These are phyloP conservation scores for Cirrhinus molitorella DNA, from an alignment of 2,797 vertebrate species.

Conservation along the genomic window DNA sequence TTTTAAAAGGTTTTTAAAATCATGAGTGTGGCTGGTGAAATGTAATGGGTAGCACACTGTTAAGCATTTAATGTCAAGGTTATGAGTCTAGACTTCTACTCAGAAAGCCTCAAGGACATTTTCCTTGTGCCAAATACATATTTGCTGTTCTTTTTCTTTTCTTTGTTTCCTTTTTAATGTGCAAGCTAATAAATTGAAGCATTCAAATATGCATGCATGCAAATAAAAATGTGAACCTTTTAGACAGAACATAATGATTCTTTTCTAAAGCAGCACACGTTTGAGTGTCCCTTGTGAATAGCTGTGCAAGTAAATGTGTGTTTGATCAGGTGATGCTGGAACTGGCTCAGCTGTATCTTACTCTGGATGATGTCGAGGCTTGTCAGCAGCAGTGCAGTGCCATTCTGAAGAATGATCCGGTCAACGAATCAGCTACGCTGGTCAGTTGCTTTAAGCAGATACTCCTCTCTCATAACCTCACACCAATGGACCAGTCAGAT, in stretches of 20 bases:
- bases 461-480: not conserved
- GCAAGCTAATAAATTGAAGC: not conserved
- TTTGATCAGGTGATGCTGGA: constrained; percentile 91
- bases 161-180: not conserved
- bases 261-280: not conserved
- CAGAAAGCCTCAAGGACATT: not conserved
- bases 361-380: constrained; percentile 86
- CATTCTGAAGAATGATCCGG: constrained; percentile 91
- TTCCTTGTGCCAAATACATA: not conserved
- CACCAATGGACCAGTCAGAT: not conserved
- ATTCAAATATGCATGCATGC: not conserved
- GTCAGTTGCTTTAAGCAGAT: constrained; percentile 73
- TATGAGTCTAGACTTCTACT: not conserved
- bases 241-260: not conserved
- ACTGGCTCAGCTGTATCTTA: constrained; percentile 91
- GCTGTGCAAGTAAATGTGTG: constrained; percentile 8
- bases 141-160: not conserved
- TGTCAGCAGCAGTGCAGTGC: constrained; percentile 91
- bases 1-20: no score
- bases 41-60: not conserved
- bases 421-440: constrained; percentile 91
- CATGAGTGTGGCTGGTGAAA: not conserved
- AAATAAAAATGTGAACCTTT: not conserved
- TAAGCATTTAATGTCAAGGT: not conserved
- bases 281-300: not conserved